Evolutionary conservation across 1,140 invertebrate species (phyloP).

Genomic region (Drosophila mauritiana): DNA sequence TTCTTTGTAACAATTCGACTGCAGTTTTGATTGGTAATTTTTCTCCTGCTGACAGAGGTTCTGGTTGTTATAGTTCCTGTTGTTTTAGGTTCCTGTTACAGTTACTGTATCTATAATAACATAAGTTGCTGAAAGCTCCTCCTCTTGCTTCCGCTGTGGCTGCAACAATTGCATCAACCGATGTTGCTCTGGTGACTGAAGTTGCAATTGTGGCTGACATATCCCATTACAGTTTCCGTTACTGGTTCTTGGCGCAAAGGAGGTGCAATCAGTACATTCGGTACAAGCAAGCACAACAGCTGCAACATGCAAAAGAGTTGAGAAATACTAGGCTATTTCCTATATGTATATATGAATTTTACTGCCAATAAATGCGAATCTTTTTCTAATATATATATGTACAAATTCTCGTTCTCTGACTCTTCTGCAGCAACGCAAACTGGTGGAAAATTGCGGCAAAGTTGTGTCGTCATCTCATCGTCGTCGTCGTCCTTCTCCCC

Average conservation of each 20-base stretch:
- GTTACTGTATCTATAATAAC: constrained; percentile 7
- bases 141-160: constrained; percentile 27
- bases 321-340: background rate
- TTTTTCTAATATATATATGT: background rate
- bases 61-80: constrained; percentile 11
- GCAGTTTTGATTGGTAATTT: too few relatives aligned
- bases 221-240: constrained; percentile 57
- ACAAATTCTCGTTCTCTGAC: background rate
- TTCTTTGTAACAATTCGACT: too few relatives aligned
- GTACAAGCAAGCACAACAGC: constrained; percentile 14
- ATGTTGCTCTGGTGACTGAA: constrained; percentile 13
- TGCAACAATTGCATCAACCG: constrained; percentile 15
- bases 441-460: constrained; percentile 32
- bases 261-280: background rate
- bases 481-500: background rate
- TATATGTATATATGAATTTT: constrained; percentile 2
- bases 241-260: constrained; percentile 26
- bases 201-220: constrained; percentile 40
- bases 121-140: constrained; percentile 12
- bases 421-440: constrained; percentile 20
- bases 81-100: constrained; percentile 4
- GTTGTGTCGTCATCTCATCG: constrained; percentile 1
- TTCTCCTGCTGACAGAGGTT: background rate
- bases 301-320: constrained; percentile 12
- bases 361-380: background rate